Percentiles rank a stretch among this genome's conserved stretches.
These are phyloP conservation scores for Girardinus metallicus DNA, from an alignment of 2,797 vertebrate genomes.

Conservation along the genomic window DNA sequence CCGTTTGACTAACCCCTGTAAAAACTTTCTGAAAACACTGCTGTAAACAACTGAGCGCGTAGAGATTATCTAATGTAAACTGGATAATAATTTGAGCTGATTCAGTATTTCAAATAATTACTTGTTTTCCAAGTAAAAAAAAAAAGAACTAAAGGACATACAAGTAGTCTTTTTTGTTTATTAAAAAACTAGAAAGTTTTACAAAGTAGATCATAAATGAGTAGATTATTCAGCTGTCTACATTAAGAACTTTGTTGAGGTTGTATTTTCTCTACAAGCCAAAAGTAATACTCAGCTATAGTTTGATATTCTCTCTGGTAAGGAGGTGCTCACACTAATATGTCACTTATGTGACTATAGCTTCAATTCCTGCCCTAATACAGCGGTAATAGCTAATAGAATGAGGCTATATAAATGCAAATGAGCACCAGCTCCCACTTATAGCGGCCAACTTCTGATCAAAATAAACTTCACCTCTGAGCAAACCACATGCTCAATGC, in stretches of 20 bases:
- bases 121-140: background rate
- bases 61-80: background rate
- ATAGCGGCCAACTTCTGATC: conserved; percentile 36
- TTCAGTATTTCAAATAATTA: background rate
- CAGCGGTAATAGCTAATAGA: conserved; percentile 58
- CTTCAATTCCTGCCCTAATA: conserved; percentile 35
- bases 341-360: conserved; percentile 57
- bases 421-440: conserved; percentile 41
- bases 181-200: conserved; percentile 1
- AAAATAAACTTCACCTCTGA: conserved; percentile 52
- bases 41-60: background rate
- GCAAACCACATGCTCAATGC: conserved; percentile 17
- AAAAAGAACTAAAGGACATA: background rate
- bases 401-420: conserved; percentile 69
- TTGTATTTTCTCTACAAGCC: conserved; percentile 33
- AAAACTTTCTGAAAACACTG: background rate
- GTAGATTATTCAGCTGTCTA: conserved; percentile 1
- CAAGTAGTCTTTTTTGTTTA: background rate
- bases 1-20: background rate
- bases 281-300: conserved; percentile 39
- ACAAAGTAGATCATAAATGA: background rate
- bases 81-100: background rate
- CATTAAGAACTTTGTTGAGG: conserved; percentile 14
- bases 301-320: conserved; percentile 42
- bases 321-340: conserved; percentile 48